Evolutionary conservation across 2,797 vertebrate genomes (phyloP).

Genomic region (Cirrhinus mrigala): DNA sequence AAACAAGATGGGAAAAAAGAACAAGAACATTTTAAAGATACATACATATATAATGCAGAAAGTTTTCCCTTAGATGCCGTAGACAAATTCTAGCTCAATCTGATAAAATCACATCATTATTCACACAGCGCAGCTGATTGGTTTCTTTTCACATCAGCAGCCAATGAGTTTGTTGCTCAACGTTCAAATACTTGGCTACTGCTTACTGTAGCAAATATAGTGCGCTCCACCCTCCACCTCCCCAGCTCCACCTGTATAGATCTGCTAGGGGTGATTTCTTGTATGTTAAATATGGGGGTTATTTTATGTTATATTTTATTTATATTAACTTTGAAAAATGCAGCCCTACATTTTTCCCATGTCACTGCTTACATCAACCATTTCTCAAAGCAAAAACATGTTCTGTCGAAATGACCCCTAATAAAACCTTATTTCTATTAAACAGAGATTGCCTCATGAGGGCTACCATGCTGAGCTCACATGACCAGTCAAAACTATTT

Average conservation of each 20-base stretch:
- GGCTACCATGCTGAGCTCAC: neutral
- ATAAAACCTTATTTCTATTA: no score
- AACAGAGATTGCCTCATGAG: neutral
- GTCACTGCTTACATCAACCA: no score
- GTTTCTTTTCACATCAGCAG: neutral
- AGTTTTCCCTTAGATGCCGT: neutral
- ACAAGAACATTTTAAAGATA: neutral
- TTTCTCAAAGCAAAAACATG: neutral
- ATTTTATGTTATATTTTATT: neutral
- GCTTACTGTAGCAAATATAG: no score
- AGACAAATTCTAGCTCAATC: neutral
- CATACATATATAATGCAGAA: neutral
- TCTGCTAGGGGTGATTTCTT: neutral
- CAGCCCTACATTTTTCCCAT: no score
- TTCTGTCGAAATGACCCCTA: neutral
- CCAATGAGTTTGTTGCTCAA: neutral
- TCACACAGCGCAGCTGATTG: neutral
- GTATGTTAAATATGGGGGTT: neutral
- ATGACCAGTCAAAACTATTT: neutral
- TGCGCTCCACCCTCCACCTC: neutral
- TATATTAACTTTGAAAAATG: neutral
- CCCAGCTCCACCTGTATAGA: neutral
- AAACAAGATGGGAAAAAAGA: conserved; percentile 49
- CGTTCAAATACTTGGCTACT: neutral
- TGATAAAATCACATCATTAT: neutral